Evolutionary conservation across 2,797 vertebrate genomes (phyloP), one percentile per base, ranked within the genome.

Genomic region (Acanthurus leucopareius): DNA sequence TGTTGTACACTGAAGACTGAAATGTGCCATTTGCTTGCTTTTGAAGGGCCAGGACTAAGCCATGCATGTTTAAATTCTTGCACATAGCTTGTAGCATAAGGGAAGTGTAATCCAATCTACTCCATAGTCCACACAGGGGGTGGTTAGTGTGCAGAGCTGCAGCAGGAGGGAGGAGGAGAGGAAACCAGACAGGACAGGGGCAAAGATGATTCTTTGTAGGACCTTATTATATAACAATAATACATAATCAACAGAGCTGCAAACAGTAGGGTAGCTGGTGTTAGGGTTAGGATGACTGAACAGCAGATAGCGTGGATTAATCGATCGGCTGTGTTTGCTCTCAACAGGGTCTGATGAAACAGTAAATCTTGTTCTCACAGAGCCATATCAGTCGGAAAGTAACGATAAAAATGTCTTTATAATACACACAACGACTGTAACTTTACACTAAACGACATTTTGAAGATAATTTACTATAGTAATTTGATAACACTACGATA

Each of bases 101-200:
- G 38, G 8, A 66, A 49, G 52, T 57, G 62, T 88, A 86, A 92
- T 91, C 84, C 86, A 84, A 76, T 74, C 22, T 7, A 25, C 38
- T 73, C 13, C 13, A 38, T 40, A 3, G 59, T 44, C 22, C 64
- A 45, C 54, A 76, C n/a, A 66, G 44, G 15, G 25, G 16, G 52
- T 85, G 61, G 45, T 67, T 47, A 51, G 38, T 61, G 56, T 74
- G 57, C 56, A 82, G 25, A 54, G 42, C 8, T 42, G 17, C 57
- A 74, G 42, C 19, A 57, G 60, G 22, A 20, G 49, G 3, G 53
- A 66, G 51, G 35, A 59, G 15, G 10, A 57, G 44, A 53, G 28
- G 52, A 62, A 67, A 40, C 35, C 45, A 58, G 8, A 57, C 48
- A 57, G 35, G 48, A 65, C 45, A 47, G 35, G 52, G 63, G 40